A percentile compares a stretch with the other conserved stretches of the same genome.
phyloP scores from a whole-genome alignment of 2,113 vertebrate species.

The Chlamydotis undulata region DNA sequence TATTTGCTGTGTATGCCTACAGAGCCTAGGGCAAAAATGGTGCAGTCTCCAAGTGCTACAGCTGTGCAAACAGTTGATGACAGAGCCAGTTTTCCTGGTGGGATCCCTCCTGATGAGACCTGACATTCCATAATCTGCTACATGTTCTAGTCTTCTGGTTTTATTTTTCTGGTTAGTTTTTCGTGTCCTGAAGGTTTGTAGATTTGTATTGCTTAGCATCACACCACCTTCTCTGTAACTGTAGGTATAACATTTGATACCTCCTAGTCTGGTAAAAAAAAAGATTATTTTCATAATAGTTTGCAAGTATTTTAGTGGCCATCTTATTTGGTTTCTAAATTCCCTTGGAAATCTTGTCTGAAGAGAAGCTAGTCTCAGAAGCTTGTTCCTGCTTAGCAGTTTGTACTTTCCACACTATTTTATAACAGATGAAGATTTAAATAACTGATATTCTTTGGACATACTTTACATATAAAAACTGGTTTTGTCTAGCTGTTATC shows the following conservation, averaged over 20 bases:
- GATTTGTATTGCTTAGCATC: background rate
- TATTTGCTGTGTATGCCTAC: background rate
- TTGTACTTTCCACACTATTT: background rate
- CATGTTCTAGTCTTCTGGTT: background rate
- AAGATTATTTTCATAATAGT: background rate
- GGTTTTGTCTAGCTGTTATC: background rate
- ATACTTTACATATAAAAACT: background rate
- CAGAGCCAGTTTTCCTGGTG: background rate
- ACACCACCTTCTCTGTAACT: background rate
- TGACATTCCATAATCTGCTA: background rate
- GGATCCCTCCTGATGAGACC: background rate
- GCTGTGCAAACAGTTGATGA: background rate
- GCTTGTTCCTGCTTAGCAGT: background rate
- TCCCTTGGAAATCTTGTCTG: background rate
- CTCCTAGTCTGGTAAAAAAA: background rate
- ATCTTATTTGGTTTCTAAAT: background rate
- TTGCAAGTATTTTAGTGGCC: background rate
- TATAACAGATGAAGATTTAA: too few species aligned
- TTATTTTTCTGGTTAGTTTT: background rate
- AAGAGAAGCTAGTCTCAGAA: background rate
- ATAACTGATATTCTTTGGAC: background rate
- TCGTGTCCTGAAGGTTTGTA: background rate
- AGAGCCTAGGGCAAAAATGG: background rate
- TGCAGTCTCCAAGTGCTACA: background rate
- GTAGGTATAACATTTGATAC: background rate